Conservation (phyloP, 2,113 vertebrate genomes). For the Aythya baeri region DNA sequence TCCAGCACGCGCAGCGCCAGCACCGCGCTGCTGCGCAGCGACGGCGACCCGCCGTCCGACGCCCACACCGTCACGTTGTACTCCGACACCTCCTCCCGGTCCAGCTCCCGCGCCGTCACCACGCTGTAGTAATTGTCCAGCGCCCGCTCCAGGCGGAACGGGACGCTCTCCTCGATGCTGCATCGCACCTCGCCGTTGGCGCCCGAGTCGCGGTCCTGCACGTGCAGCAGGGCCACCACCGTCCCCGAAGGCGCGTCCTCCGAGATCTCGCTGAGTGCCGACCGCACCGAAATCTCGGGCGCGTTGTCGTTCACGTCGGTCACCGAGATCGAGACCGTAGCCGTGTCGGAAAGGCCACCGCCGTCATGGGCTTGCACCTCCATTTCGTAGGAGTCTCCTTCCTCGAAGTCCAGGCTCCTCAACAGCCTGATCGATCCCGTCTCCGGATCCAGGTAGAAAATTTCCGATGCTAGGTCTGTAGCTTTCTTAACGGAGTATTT, state of each 20-base stretch:
- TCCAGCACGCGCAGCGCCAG: conserved; percentile 17
- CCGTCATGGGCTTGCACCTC: too few relatives aligned
- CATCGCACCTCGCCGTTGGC: not conserved
- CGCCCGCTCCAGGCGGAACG: not conserved
- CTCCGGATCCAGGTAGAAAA: rapidly evolving
- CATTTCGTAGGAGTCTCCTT: not conserved
- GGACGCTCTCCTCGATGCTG: not conserved
- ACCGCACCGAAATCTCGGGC: not conserved
- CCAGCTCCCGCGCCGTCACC: conserved; percentile 39
- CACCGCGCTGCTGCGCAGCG: not conserved
- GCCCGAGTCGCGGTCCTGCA: not conserved
- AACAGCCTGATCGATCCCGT: rapidly evolving
- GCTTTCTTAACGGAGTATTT: too few relatives aligned
- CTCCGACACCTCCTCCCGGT: conserved; percentile 34
- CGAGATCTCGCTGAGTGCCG: not conserved
- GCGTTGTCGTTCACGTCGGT: not conserved
- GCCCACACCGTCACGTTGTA: conserved; percentile 56
- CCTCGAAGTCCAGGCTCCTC: not conserved
- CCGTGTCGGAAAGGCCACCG: not conserved
- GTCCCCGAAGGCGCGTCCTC: not conserved
- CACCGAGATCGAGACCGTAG: not conserved
- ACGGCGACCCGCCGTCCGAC: conserved; percentile 26
- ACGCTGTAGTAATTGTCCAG: not conserved
- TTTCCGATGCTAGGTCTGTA: too few relatives aligned
- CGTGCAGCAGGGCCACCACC: not conserved